Conservation (phyloP, 2,888 invertebrate species). For the Philaethria dido region DNA sequence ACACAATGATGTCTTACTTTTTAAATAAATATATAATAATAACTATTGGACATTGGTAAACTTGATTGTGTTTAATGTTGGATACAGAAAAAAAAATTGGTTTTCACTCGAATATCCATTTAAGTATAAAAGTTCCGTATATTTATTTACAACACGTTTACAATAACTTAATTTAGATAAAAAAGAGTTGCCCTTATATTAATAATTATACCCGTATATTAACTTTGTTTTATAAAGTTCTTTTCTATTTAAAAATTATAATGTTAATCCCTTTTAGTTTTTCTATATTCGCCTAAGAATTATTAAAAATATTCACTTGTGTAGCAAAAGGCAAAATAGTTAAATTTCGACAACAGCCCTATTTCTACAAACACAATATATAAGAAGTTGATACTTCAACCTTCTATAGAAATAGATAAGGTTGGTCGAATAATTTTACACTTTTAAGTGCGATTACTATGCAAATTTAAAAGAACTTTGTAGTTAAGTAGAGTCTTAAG, state of each 20-base stretch:
- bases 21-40: background rate
- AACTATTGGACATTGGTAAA: background rate
- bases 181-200: too few relatives aligned
- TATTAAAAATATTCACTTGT: background rate
- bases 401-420: background rate
- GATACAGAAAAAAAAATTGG: too few relatives aligned
- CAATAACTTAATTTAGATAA: too few relatives aligned
- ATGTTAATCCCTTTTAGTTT: background rate
- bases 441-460: slow-evolving; percentile 20
- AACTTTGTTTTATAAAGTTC: too few relatives aligned
- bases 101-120: too few relatives aligned
- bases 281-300: background rate
- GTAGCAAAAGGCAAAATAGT: background rate
- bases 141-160: too few relatives aligned
- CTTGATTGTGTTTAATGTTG: too few relatives aligned
- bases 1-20: background rate
- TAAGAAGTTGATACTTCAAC: too few relatives aligned
- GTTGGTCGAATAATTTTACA: slow-evolving; percentile 23
- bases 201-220: too few relatives aligned
- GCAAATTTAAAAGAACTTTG: slow-evolving; percentile 24
- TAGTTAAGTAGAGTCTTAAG: slow-evolving; percentile 14
- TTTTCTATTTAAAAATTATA: too few relatives aligned
- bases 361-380: too few relatives aligned
- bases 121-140: too few relatives aligned
- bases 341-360: background rate